A percentile compares a stretch with the other conserved stretches of the same genome.
Evolutionary conservation across 2,113 vertebrate genomes (phyloP).

Genomic region (Rafetus swinhoei): DNA sequence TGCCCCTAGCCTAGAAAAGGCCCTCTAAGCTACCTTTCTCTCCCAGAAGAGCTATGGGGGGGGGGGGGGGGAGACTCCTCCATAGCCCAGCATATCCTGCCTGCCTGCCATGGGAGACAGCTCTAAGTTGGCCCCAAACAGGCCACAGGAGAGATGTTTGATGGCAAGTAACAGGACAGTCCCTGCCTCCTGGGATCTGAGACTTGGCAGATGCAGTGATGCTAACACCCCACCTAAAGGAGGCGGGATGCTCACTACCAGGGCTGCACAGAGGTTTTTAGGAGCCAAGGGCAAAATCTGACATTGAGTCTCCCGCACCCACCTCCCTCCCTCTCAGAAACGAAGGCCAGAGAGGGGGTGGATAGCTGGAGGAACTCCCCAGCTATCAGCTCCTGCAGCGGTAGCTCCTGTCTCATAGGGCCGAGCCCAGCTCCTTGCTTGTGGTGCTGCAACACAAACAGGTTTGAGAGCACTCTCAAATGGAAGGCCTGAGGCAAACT

Average conservation of each 20-base stretch:
- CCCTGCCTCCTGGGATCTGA: not conserved
- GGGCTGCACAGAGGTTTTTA: not conserved
- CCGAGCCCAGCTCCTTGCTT: not conserved
- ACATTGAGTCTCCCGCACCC: not conserved
- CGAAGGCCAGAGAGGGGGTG: not conserved
- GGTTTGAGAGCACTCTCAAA: not conserved
- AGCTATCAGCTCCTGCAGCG: not conserved
- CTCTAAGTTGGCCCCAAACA: not conserved
- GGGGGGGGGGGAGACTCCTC: too few relatives aligned
- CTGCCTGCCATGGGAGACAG: not conserved
- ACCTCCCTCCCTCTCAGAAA: not conserved
- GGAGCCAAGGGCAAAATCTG: not conserved
- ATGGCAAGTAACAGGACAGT: not conserved
- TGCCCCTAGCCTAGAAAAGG: not conserved
- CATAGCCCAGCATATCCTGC: not conserved
- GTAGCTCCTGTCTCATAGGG: not conserved
- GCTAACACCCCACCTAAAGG: not conserved
- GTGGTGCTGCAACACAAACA: not conserved
- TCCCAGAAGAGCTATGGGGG: not conserved
- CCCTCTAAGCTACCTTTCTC: not conserved
- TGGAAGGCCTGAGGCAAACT: not conserved
- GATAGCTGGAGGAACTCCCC: too few relatives aligned
- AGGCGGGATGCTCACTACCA: not conserved
- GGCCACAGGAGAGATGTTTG: too few relatives aligned
- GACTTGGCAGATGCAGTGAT: not conserved